These are phyloP conservation scores for Clarias batrachus DNA, from an alignment of 2,113 vertebrate species.

Conservation along the genomic window DNA sequence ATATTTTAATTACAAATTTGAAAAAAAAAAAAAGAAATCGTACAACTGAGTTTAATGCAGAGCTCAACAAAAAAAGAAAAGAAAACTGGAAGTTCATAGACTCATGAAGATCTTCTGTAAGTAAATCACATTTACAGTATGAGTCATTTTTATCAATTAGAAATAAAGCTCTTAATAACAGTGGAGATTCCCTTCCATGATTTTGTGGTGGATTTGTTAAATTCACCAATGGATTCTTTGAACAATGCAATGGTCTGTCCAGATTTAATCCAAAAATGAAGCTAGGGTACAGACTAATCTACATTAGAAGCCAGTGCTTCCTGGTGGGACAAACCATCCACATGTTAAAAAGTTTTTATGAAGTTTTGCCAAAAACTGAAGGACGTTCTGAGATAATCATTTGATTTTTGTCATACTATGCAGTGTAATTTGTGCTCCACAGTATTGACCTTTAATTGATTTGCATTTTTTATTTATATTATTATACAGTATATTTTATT, in stretches of 20 bases:
- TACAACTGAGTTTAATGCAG: neutral
- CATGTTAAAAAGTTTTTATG: no score
- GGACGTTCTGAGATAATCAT: neutral
- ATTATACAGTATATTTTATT: no score
- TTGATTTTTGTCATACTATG: neutral
- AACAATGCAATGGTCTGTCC: neutral
- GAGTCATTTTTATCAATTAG: slow-evolving; percentile 14
- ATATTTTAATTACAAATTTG: neutral
- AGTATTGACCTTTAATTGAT: neutral
- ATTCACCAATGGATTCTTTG: neutral
- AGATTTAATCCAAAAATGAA: neutral
- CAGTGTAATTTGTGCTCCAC: neutral
- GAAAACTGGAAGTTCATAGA: neutral
- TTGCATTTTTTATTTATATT: neutral
- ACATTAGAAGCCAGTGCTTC: neutral
- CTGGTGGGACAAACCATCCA: neutral
- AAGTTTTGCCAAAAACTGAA: neutral
- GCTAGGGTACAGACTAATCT: neutral
- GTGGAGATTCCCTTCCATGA: neutral
- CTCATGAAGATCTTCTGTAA: neutral
- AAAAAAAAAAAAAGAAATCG: neutral
- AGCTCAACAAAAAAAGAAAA: neutral
- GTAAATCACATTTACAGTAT: neutral
- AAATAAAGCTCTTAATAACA: slow-evolving; percentile 18
- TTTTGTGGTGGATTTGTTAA: neutral